Conservation (phyloP, 2,113 vertebrate genomes). For the Leptocoma aspasia region DNA sequence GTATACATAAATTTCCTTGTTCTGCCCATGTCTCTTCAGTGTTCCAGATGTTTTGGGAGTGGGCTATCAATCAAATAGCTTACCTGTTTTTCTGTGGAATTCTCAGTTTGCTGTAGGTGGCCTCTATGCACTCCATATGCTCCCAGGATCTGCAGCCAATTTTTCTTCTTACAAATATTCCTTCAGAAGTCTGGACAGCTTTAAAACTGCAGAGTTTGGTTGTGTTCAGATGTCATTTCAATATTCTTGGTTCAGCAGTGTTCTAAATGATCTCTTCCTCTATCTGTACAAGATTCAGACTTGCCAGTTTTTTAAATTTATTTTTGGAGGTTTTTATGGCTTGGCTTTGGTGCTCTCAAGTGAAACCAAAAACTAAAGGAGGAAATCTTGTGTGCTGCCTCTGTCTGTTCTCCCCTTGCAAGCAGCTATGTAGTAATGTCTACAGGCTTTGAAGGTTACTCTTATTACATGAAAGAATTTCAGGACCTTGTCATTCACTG, state of each 20-base stretch:
- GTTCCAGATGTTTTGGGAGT: background rate
- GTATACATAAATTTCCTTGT: background rate
- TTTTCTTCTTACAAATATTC: background rate
- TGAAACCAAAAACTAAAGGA: background rate
- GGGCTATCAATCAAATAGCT: background rate
- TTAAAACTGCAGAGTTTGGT: background rate
- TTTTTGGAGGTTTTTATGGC: accelerated
- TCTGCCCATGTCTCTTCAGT: background rate
- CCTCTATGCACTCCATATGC: background rate
- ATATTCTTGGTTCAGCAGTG: background rate
- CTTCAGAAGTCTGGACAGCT: background rate
- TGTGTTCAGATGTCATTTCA: background rate
- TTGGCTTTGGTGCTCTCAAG: background rate
- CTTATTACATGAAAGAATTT: background rate
- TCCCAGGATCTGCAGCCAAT: background rate
- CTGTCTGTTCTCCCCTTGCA: background rate
- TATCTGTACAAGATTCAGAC: background rate
- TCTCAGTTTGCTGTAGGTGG: background rate
- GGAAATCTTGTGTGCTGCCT: background rate
- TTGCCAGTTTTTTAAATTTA: background rate
- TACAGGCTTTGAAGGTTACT: background rate
- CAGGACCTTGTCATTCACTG: background rate
- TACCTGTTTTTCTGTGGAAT: background rate
- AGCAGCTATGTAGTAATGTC: background rate
- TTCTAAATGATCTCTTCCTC: background rate